phyloP scores from a whole-genome alignment of 2,888 invertebrate genomes.

The Erpobdella octoculata region DNA sequence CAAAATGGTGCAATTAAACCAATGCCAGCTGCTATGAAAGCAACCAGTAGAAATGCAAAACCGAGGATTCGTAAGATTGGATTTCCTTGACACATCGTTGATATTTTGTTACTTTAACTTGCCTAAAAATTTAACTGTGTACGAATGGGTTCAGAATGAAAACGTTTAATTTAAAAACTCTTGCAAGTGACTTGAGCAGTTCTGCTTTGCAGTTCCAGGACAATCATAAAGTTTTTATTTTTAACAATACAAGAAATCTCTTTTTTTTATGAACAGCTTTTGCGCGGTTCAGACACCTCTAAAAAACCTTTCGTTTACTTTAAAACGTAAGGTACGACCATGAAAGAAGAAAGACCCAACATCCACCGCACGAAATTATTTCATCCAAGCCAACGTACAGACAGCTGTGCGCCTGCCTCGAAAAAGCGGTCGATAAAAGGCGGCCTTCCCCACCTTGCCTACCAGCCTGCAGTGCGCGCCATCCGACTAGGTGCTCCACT shows the following conservation, averaged over 20 bases:
- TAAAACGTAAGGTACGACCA: too few relatives aligned
- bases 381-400: not conserved
- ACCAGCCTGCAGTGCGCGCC: not conserved
- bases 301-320: not conserved
- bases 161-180: too few relatives aligned
- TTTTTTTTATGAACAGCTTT: not conserved
- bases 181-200: too few relatives aligned
- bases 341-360: too few relatives aligned
- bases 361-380: too few relatives aligned
- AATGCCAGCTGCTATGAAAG: conserved; percentile 24
- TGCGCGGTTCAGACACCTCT: not conserved
- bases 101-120: not conserved
- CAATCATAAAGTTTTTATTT: too few relatives aligned
- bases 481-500: not conserved
- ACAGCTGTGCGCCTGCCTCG: not conserved
- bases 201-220: too few relatives aligned
- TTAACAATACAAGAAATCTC: too few relatives aligned
- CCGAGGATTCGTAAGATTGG: conserved; percentile 28
- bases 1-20: conserved; percentile 32
- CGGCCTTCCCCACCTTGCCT: too few relatives aligned
- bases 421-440: conserved; percentile 10
- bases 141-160: not conserved
- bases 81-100: conserved; percentile 28
- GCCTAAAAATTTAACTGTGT: not conserved
- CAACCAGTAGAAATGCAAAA: conserved; percentile 30